Base-by-base conservation (phyloP, 2,113 vertebrate species). In the Ameiurus melas region DNA sequence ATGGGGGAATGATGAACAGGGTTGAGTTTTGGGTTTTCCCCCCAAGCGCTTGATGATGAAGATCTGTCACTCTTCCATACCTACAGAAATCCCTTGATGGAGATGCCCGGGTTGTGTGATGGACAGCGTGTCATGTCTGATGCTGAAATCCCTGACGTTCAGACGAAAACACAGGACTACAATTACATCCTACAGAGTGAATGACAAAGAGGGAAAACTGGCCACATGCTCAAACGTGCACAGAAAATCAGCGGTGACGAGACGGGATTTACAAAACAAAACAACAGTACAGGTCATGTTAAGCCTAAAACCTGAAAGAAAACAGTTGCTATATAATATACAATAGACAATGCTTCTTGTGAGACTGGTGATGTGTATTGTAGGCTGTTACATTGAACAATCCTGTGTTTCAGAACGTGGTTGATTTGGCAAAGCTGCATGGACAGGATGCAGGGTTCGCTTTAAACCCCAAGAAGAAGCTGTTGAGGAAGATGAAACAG, bases 71-170 rank as follows among this genome's bases (percentile, higher is more conserved):
- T 13, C 64, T 82, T 71, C 36, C 19, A 80, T 55, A 12, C 14
- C 16, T 66, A 68, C 43, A 86, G 58, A 66, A 47, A 79, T 73
- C 16, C 62, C 39, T 53, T 17, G n/a, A 73, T 84, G 77, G 83
- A 85, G 47, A 78, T 39, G 22, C 58, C 70, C 36, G 33, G 60
- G 78, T 68, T 88, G 77, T 83, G 6, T 85, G n/a, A 83, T 20
- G 43, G 33, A 80, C 14, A 75, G 55, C 13, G 33, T 43, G 22
- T n/a, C 83, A 81, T 89, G 83, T 90, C 84, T 87, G 9, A 70
- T 5, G 14, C 17, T 77, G 83, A 80, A 83, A 88, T 90, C 86
- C 51, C 66, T 88, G 77, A 81, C 60, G 85, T 88, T 89, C 81
- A 60, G 68, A 85, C 25, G 16, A 27, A 90, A 57, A 84, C 20